These are phyloP conservation scores for Sinopyrophorus schimmeli DNA, from an alignment of 2,888 invertebrate genomes.

Conservation along the genomic window DNA sequence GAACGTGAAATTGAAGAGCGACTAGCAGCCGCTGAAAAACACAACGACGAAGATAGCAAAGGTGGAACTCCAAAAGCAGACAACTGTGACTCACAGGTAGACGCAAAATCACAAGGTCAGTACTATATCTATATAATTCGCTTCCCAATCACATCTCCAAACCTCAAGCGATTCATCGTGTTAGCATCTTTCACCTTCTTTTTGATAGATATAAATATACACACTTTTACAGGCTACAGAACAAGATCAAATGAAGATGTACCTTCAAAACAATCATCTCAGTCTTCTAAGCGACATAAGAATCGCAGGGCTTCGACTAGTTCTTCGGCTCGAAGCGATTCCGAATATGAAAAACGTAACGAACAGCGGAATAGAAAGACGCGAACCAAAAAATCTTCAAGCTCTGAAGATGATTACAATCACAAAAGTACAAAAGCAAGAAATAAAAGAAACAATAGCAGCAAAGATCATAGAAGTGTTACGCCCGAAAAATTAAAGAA, in stretches of 20 bases:
- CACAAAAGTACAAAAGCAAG: constrained; percentile 33
- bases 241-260: constrained; percentile 17
- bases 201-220: constrained; percentile 16
- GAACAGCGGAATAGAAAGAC: constrained; percentile 23
- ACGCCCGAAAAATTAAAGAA: constrained; percentile 29
- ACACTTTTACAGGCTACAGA: constrained; percentile 29
- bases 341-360: constrained; percentile 25
- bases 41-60: constrained; percentile 50
- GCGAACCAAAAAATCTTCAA: constrained; percentile 32
- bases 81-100: constrained; percentile 55
- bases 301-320: constrained; percentile 29
- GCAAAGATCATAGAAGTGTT: constrained; percentile 25
- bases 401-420: constrained; percentile 35
- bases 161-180: too few relatives aligned
- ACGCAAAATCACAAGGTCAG: constrained; percentile 52
- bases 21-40: constrained; percentile 65
- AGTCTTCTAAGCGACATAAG: constrained; percentile 21
- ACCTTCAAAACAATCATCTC: constrained; percentile 16
- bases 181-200: constrained; percentile 4
- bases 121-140: constrained; percentile 35
- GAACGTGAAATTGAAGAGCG: constrained; percentile 75
- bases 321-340: constrained; percentile 34
- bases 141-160: constrained; percentile 5
- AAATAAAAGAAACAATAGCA: constrained; percentile 16
- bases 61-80: constrained; percentile 55